Percentiles rank a stretch among this genome's conserved stretches.
Evolutionary conservation across 2,797 vertebrate genomes (phyloP).

Genomic region (Neosilurus mollespiculum): DNA sequence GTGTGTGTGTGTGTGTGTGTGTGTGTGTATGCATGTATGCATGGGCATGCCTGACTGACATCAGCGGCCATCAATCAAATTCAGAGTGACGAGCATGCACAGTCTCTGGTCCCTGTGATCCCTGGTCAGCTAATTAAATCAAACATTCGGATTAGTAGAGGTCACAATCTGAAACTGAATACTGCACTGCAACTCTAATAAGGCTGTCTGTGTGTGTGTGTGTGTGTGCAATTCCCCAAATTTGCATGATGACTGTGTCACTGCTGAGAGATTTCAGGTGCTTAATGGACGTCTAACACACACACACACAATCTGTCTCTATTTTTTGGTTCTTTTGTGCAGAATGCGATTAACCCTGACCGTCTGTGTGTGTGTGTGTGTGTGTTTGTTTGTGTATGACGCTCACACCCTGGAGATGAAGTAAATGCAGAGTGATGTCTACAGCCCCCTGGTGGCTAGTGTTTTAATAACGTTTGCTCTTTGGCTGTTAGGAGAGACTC

Average conservation of each 20-base stretch:
- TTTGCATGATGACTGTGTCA: neutral
- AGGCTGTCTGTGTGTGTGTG: neutral
- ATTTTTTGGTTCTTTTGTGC: neutral
- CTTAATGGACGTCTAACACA: neutral
- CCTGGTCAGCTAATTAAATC: constrained; percentile 3
- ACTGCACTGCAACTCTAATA: constrained; percentile 8
- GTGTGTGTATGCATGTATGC: constrained; percentile 15
- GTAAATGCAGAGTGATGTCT: constrained; percentile 28
- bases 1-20: neutral
- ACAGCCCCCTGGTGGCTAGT: constrained; percentile 46
- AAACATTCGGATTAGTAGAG: constrained; percentile 1
- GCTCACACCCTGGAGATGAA: constrained; percentile 32
- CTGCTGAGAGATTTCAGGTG: neutral
- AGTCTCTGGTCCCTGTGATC: neutral
- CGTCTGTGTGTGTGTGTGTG: constrained; percentile 19
- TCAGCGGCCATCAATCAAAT: constrained; percentile 3
- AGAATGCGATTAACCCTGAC: constrained; percentile 37
- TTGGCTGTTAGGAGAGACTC: constrained; percentile 7
- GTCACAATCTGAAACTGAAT: constrained; percentile 8
- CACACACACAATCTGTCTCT: neutral
- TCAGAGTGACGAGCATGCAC: neutral
- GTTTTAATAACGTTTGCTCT: constrained; percentile 36
- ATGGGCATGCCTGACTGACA: neutral
- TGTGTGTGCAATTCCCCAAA: neutral
- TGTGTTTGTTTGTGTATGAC: constrained; percentile 22